Percentiles rank a stretch among this genome's conserved stretches.
Evolutionary conservation across 2,888 invertebrate species (phyloP).

Genomic region (Hypomecis punctinalis): DNA sequence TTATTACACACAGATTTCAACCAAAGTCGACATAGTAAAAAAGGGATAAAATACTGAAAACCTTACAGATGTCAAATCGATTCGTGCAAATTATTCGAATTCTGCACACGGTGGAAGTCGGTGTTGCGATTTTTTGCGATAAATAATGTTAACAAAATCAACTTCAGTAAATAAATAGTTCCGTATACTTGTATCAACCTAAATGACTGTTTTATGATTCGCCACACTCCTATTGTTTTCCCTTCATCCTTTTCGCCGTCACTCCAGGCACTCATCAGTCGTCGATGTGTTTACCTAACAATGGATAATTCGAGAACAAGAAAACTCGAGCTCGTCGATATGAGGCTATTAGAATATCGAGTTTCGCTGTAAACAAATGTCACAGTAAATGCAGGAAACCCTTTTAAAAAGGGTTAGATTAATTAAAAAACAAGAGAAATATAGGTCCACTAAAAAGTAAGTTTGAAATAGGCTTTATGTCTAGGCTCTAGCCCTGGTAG

Average conservation of each 20-base stretch:
- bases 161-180: neutral
- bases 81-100: no score
- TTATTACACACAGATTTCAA: no score
- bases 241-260: neutral
- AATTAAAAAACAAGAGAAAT: no score
- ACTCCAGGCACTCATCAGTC: neutral
- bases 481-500: no score
- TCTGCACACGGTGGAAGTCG: no score
- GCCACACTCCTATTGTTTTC: neutral
- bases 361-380: slow-evolving; percentile 23
- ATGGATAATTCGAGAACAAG: slow-evolving; percentile 22
- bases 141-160: no score
- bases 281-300: slow-evolving; percentile 8
- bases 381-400: slow-evolving; percentile 12
- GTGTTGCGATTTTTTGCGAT: no score
- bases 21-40: no score
- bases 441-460: no score
- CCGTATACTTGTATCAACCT: neutral
- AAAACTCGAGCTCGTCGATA: slow-evolving; percentile 16
- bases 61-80: no score
- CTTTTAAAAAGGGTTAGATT: neutral
- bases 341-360: slow-evolving; percentile 11
- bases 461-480: no score
- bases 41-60: no score
- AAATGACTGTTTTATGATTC: neutral